Base-by-base conservation (phyloP, 2,113 vertebrate species). In the Mungos mungo region DNA sequence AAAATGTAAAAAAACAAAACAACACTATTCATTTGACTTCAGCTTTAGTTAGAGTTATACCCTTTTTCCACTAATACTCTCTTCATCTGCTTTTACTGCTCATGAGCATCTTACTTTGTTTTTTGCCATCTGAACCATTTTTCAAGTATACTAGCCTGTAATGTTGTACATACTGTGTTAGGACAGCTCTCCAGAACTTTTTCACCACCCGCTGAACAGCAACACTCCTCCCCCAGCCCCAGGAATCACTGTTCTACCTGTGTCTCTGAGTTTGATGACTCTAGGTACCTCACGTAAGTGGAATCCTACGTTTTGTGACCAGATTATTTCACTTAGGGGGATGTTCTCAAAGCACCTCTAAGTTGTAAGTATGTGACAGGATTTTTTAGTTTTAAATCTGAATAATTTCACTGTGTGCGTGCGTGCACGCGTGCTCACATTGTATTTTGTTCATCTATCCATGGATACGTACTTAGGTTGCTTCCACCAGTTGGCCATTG, bases 381-480 rank as follows among this genome's bases (percentile, higher is more conserved):
- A 3, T 74, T 65, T 71, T 35, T 74, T 79, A 19, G 27, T 52
- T 79, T 92, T 84, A 84, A 84, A 54, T 10, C 45, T 92, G 90
- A 57, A 25, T 91, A 57, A 11, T 7, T 23, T 79, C 47, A 41
- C 52, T 69, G 2, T 33, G 16, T 68, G 41, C 50, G 2, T 72
- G 71, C 12, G 35, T 38, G 33, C 18, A 2, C 0, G 2, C 21
- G 3, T 47, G 1, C 57, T 60, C 21, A 9, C 21, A 8, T 31
- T 69, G 12, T 25, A 18, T 74, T 60, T 63, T 94, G 41, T 57
- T 5, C 38, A 4, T 65, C 86, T 72, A 13, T 63, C n/a, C 4
- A 7, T 76, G 35, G 47, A 47, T 27, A 35, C 38, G 35, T 27
- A 31, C 38, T n/a, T 68, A 11, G 11, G 4, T 38, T 54, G 47